Base-by-base conservation (phyloP, 2,113 vertebrate genomes). In the Corvus hawaiiensis region DNA sequence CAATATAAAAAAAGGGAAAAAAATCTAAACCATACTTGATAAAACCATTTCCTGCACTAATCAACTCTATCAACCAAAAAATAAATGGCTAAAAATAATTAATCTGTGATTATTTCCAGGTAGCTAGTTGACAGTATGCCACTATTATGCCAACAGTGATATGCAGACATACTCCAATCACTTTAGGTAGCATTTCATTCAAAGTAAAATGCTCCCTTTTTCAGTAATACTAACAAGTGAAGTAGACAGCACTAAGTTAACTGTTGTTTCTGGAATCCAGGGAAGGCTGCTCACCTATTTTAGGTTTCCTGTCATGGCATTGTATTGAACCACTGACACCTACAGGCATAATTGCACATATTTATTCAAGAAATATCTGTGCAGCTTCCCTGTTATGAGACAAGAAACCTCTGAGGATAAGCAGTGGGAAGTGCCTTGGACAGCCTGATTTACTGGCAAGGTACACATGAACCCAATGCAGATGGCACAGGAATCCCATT, bases 261-360 rank as follows among this genome's bases (percentile, higher is more conserved):
- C 15, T 41, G 21, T 17, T 83, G 15, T 58, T 93, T 54, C 67
- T 49, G 37, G 24, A 55, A 33, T 79, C 18, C 54, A 87, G 64
- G 49, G 32, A 75, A 95, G 24, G 54, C 8, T 74, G 23, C 8
- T 68, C 37, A 83, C 49, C 30, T 87, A 32, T 39, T 82, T 91
- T 4, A 79, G 15, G 21, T 78, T 85, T 90, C 54, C 63, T 75
- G 19, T 52, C 12, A 18, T n/a, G 51, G 24, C 55, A 39, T 1
- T 91, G 35, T 56, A 87, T 44, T 75, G 56, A 96, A 78, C 43
- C 61, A 78, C 81, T 82, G 74, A 93, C 39, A 96, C 63, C 87
- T 89, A 64, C 49, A 93, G 58, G 58, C 71, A 83, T 14, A 76
- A 64, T 2, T 79, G 71, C n/a, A 88, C 18, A 46, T 61, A 85